Percentiles rank a stretch among this genome's conserved stretches.
phyloP scores from a whole-genome alignment of 2,888 invertebrate species.

The Argynnis bischoffii region DNA sequence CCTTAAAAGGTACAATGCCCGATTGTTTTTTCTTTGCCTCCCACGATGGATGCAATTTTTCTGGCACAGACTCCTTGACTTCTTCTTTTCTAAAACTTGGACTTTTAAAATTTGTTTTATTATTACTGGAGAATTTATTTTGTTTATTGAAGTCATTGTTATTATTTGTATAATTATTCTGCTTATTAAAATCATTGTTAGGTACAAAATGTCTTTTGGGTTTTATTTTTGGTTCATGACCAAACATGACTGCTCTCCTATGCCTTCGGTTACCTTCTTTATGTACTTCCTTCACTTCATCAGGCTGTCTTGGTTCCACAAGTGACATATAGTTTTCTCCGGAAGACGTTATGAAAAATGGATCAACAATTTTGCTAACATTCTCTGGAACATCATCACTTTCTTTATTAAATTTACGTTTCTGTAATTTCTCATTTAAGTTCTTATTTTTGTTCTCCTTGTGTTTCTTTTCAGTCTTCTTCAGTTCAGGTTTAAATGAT shows the following conservation, averaged over 20 bases:
- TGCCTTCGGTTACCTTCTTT: conserved; percentile 69
- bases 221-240: conserved; percentile 63
- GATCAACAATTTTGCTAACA: conserved; percentile 67
- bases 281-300: conserved; percentile 72
- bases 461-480: conserved; percentile 50
- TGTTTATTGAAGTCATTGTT: conserved; percentile 28
- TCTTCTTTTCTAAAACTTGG: conserved; percentile 27
- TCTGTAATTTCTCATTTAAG: conserved; percentile 64
- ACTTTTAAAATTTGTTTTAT: conserved; percentile 30
- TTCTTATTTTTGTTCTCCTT: conserved; percentile 69
- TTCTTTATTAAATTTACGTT: conserved; percentile 63
- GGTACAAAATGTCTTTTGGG: conserved; percentile 50
- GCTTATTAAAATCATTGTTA: conserved; percentile 45
- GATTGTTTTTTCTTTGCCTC: conserved; percentile 77
- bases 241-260: conserved; percentile 75
- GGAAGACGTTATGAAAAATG: conserved; percentile 72
- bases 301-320: conserved; percentile 70
- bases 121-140: conserved; percentile 13
- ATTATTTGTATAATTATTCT: conserved; percentile 13
- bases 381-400: conserved; percentile 42
- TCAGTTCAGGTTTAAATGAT: conserved; percentile 6
- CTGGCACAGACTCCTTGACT: conserved; percentile 45
- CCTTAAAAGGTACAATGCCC: conserved; percentile 70
- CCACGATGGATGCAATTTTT: conserved; percentile 80
- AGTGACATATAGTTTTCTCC: conserved; percentile 75